Percentiles rank a stretch among this genome's conserved stretches.
Conservation (phyloP, 2,797 vertebrate species). For the Melanogrammus aeglefinus region DNA sequence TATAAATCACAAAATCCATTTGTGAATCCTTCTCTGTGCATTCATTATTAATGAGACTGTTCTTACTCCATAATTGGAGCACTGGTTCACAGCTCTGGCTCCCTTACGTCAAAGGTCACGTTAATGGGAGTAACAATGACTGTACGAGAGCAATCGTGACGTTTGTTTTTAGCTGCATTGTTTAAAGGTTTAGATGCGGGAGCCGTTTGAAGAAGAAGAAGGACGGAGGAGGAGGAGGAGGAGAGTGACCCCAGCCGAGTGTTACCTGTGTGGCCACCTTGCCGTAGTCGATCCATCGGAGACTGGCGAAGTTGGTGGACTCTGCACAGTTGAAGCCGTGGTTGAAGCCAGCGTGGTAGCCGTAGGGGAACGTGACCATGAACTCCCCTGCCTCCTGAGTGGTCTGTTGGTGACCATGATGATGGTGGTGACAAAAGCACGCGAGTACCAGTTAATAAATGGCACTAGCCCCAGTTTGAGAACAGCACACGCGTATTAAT, state of each 20-base stretch:
- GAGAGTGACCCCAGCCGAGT: neutral
- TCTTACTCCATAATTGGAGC: neutral
- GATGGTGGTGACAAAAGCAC: neutral
- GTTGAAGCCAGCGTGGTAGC: slow-evolving; percentile 97
- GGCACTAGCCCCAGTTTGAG: neutral
- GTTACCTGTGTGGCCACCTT: slow-evolving; percentile 92
- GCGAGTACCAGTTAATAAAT: neutral
- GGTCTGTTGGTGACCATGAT: slow-evolving; percentile 67
- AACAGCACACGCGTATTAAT: neutral
- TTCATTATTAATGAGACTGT: no score
- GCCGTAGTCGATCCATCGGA: slow-evolving; percentile 97
- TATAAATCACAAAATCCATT: no score
- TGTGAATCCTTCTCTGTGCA: no score
- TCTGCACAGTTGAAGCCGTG: slow-evolving; percentile 98
- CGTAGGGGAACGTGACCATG: slow-evolving; percentile 96
- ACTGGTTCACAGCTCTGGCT: neutral
- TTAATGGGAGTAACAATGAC: neutral
- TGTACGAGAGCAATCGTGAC: neutral
- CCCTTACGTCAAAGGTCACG: neutral
- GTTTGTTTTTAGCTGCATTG: neutral
- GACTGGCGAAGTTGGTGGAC: slow-evolving; percentile 93
- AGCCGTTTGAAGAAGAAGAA: no score
- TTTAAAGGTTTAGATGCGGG: neutral
- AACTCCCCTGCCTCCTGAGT: slow-evolving; percentile 97
- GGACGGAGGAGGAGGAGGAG: neutral